Evolutionary conservation across 2,797 vertebrate genomes (phyloP), one percentile per base, ranked within the genome.

Genomic region (Fistularia commersonii): DNA sequence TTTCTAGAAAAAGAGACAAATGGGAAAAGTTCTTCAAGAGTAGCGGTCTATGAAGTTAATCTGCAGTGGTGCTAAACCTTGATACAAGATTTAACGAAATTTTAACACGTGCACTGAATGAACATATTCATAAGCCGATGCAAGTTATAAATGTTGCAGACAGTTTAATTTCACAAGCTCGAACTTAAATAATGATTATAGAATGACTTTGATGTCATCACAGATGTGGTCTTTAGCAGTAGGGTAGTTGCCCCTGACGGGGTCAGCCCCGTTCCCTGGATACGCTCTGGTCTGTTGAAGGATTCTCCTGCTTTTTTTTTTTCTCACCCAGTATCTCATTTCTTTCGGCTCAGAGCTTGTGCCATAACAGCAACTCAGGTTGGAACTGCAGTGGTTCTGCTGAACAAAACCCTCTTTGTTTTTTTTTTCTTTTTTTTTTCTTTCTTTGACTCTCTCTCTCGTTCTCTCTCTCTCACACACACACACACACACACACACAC

Each of bases 381-480:
- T 70, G 76, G 64, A 62, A 73, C 78, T 70, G 64, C 76, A 69
- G 64, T 69, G 71, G 71, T 74, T 82, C 37, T 54, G 60, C 69
- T 41, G 57, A 78, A 85, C 81, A 87, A 84, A 83, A 72, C 72
- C 59, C 57, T 54, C 78, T 82, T 85, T 86, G 79, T 83, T 65
- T 64, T 34, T 41, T 44, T 65, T 48, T 4, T 23, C 4, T 23
- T n/a, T n/a, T n/a, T n/a, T n/a, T n/a, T 54, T 52, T 60, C 68
- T 58, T 58, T 45, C 69, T 45, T 32, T 36, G 59, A 66, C 75
- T 76, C 57, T 76, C 53, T 69, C 73, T 79, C 64, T 9, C 73
- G 67, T 67, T 74, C 79, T 12, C 41, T 42, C 54, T 53, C 46
- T 52, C 63, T 72, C 66, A 72, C 63, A 77, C 76, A 64, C 69